phyloP scores from a whole-genome alignment of 2,888 invertebrate genomes.

The Trachelus iudaicus region DNA sequence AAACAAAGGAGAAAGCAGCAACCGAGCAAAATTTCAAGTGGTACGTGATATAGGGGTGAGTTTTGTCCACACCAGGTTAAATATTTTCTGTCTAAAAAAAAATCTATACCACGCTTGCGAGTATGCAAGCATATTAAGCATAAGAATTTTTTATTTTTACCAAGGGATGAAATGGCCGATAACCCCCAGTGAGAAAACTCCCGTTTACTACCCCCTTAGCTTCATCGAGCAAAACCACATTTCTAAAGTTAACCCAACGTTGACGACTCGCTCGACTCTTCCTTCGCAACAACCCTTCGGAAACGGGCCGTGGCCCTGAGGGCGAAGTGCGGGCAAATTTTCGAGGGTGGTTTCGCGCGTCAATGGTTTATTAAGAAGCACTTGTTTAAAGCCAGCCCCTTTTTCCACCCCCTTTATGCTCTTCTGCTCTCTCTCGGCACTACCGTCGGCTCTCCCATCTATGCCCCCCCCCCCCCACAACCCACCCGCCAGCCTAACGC shows the following conservation, averaged over 20 bases:
- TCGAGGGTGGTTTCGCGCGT: slow-evolving; percentile 64
- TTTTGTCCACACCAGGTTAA: not conserved
- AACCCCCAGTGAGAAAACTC: not conserved
- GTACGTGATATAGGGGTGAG: slow-evolving; percentile 38
- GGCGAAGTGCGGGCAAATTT: slow-evolving; percentile 49
- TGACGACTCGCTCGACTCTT: not conserved
- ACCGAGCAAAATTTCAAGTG: slow-evolving; percentile 64
- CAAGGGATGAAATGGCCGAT: not conserved
- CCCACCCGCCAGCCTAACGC: slow-evolving; percentile 28
- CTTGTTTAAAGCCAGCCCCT: slow-evolving; percentile 64
- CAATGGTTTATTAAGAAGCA: slow-evolving; percentile 66
- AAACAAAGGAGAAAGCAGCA: slow-evolving; percentile 51
- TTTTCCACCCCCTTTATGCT: slow-evolving; percentile 23
- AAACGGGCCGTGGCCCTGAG: not conserved
- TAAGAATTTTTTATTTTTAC: not conserved
- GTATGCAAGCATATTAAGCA: not conserved
- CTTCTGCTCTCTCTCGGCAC: not conserved
- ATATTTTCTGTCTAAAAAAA: not conserved
- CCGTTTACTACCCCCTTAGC: not conserved
- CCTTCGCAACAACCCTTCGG: not conserved
- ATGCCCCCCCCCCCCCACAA: slow-evolving; percentile 27
- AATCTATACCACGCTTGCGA: not conserved
- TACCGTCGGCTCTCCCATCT: not conserved
- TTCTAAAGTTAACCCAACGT: not conserved
- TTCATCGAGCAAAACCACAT: not conserved